Evolutionary conservation across 2,888 invertebrate genomes (phyloP), one percentile per base, ranked within the genome.

Genomic region (Merodon equestris): DNA sequence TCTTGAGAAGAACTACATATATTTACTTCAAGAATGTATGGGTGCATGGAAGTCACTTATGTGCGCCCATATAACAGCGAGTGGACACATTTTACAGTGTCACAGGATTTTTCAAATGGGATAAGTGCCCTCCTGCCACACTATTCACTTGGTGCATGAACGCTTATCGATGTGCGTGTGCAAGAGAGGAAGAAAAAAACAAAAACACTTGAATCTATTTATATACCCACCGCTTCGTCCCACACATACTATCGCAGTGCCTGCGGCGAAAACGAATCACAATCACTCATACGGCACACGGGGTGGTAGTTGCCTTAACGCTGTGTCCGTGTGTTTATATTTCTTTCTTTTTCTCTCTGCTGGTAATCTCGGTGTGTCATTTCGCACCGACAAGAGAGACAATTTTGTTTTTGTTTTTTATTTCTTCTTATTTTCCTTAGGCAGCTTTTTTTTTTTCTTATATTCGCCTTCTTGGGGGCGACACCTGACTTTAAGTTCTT

Each of bases 1-100:
- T 51, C 54, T 12, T n/a, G 13, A 7, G 7, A 4, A 7, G 7
- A 7, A 27, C 27, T 4, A 27, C 7, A 27, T 4, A 13, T 19
- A 45, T 18, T 45, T 53, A 36, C 34, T 36, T 18, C 14, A 9
- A 15, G 13, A 14, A 9, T 10, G 13, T 0, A 10, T 64, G 75
- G 57, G 67, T 68, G 77, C 36, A 42, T 58, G 18, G n/a, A 1
- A 53, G n/a, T 58, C 63, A 60, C 73, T 73, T 64, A 54, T 64
- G 14, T 64, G 50, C 68, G 66, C 42, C 58, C 71, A 76, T 71
- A 76, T 71, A 76, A 10, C 9, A 40, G 12, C 36, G 42, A 34
- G 67, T 57, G 68, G 79, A 84, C 81, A 83, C 81, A 82, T 83
- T 83, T 83, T 83, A 81, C 75, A 83, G 82, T 84, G 84, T 84